Conservation (phyloP, 2,888 invertebrate genomes). For the Periphyllus acericola region DNA sequence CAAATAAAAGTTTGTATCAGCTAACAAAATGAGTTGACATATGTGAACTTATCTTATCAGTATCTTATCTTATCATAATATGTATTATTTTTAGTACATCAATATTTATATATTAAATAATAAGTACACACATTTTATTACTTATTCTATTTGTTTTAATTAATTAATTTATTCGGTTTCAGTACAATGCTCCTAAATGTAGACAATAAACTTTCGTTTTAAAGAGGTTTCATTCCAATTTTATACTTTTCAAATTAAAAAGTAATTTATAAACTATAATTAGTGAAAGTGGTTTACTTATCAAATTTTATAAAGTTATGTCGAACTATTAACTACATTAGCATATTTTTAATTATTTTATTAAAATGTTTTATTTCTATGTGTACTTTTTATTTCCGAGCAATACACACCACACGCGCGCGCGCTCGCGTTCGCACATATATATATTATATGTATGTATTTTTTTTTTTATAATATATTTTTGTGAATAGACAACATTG, state of each 20-base stretch:
- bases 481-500: background rate
- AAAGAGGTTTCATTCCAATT: background rate
- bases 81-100: too few relatives aligned
- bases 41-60: too few relatives aligned
- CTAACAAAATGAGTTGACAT: too few relatives aligned
- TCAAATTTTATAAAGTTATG: background rate
- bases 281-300: slow-evolving; percentile 10
- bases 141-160: background rate
- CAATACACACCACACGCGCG: background rate
- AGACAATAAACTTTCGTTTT: background rate
- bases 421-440: too few relatives aligned
- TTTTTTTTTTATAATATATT: background rate
- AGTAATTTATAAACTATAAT: background rate
- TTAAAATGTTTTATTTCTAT: slow-evolving; percentile 22
- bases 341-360: slow-evolving; percentile 14
- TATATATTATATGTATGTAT: too few relatives aligned
- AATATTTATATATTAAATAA: too few relatives aligned
- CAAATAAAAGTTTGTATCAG: too few relatives aligned
- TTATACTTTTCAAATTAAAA: slow-evolving; percentile 19
- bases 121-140: background rate
- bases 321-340: background rate
- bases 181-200: background rate
- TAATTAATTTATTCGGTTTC: background rate
- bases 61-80: too few relatives aligned
- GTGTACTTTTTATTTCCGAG: background rate